Conservation (phyloP, 2,888 invertebrate species). For the Andrena praecox region DNA sequence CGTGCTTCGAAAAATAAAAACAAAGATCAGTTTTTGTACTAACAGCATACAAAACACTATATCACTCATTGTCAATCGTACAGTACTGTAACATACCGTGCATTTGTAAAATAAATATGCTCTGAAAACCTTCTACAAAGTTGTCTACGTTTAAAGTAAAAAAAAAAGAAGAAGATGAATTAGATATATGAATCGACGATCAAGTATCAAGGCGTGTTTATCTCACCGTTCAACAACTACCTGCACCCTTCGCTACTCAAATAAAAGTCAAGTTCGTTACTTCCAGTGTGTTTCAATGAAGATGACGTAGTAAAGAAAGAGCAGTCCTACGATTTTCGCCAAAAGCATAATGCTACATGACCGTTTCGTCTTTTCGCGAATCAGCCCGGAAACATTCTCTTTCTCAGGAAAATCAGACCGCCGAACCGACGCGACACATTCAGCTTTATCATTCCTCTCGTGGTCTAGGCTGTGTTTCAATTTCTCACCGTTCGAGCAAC, state of each 20-base stretch:
- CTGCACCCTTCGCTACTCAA: not conserved
- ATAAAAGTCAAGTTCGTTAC: not conserved
- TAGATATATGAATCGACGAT: constrained; percentile 7
- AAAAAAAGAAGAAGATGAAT: constrained; percentile 9
- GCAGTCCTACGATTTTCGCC: constrained; percentile 6
- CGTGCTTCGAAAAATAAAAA: not conserved
- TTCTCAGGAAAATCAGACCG: not conserved
- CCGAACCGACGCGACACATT: not conserved
- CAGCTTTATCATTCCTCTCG: not conserved
- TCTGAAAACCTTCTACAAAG: not conserved
- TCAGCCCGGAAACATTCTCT: not conserved
- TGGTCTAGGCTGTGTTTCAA: not conserved
- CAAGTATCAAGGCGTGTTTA: too few relatives aligned
- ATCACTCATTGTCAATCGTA: not conserved
- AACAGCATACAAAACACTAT: not conserved
- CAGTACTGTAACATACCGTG: not conserved
- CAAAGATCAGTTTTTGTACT: not conserved
- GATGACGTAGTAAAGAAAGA: constrained; percentile 19
- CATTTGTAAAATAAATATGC: constrained; percentile 23
- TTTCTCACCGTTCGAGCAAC: constrained; percentile 1
- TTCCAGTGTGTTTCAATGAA: not conserved
- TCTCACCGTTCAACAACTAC: too few relatives aligned
- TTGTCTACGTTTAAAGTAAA: not conserved
- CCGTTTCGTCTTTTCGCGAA: not conserved
- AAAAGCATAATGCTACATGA: constrained; percentile 1